phyloP scores from a whole-genome alignment of 2,888 invertebrate genomes.

The Nemotelus nigrinus region DNA sequence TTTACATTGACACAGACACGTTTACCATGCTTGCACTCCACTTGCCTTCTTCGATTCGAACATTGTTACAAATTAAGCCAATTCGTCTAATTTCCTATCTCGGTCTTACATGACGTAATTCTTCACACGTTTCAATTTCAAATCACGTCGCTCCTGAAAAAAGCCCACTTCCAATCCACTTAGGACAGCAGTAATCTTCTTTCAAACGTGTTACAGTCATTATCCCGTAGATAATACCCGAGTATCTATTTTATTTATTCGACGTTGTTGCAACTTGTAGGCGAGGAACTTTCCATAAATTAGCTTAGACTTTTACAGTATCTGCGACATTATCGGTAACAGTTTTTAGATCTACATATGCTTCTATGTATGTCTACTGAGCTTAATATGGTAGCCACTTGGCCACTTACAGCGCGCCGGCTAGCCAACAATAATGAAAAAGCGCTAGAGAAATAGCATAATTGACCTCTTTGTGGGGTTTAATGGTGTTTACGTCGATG shows the following conservation, averaged over 20 bases:
- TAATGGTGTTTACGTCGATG: constrained; percentile 50
- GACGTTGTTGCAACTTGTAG: constrained; percentile 14
- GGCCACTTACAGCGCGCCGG: background rate
- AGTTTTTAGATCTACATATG: background rate
- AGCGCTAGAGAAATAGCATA: constrained; percentile 34
- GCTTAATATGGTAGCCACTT: background rate
- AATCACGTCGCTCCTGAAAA: constrained; percentile 39
- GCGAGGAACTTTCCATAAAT: constrained; percentile 48
- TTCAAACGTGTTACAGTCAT: constrained; percentile 48
- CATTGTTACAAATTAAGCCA: constrained; percentile 18
- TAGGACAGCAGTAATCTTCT: constrained; percentile 46
- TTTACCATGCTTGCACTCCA: background rate
- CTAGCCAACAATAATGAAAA: constrained; percentile 16
- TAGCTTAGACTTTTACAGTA: constrained; percentile 49
- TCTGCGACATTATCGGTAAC: constrained; percentile 40
- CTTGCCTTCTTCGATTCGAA: background rate
- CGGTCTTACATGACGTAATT: constrained; percentile 29
- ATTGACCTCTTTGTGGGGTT: constrained; percentile 51
- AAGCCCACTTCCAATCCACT: constrained; percentile 43
- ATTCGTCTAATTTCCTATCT: constrained; percentile 17
- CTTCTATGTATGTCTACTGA: background rate
- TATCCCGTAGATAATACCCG: constrained; percentile 48
- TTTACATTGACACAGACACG: background rate
- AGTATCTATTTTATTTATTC: constrained; percentile 34
- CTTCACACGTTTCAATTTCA: constrained; percentile 3